These are phyloP conservation scores for Hemicordylus capensis DNA, from an alignment of 2,113 vertebrate species.

Conservation along the genomic window DNA sequence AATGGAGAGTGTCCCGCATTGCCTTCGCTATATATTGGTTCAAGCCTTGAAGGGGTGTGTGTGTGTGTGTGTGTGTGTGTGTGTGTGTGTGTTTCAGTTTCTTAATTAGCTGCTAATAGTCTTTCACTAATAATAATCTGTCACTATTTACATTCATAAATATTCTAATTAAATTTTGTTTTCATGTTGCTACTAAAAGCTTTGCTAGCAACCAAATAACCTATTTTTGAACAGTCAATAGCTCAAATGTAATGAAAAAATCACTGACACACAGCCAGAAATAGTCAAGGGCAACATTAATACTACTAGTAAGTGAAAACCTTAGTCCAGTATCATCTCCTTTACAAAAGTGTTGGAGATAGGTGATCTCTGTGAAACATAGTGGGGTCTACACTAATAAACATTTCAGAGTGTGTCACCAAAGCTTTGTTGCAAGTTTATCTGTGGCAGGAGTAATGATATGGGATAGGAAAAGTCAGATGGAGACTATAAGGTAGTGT, in stretches of 20 bases:
- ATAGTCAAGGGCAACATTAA: too few relatives aligned
- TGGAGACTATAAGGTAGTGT: neutral
- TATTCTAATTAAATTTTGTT: constrained; percentile 9
- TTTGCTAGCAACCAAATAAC: neutral
- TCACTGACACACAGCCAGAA: neutral
- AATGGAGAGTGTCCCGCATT: neutral
- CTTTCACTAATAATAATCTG: neutral
- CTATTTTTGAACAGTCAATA: neutral
- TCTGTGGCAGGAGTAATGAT: neutral
- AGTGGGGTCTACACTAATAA: neutral
- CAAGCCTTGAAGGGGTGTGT: neutral
- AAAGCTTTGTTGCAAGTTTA: neutral
- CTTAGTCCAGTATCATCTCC: neutral
- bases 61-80: too few relatives aligned
- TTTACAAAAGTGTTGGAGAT: neutral
- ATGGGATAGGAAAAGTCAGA: neutral
- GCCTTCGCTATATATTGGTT: constrained; percentile 11
- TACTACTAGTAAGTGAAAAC: neutral
- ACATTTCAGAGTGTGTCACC: neutral
- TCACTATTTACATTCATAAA: neutral
- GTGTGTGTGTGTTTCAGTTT: too few relatives aligned
- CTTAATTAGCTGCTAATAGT: constrained; percentile 19
- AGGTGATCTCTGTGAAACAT: neutral
- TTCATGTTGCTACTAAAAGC: neutral
- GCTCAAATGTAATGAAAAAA: neutral